Conservation (phyloP, 2,888 invertebrate genomes). For the Laspeyria flexula region DNA sequence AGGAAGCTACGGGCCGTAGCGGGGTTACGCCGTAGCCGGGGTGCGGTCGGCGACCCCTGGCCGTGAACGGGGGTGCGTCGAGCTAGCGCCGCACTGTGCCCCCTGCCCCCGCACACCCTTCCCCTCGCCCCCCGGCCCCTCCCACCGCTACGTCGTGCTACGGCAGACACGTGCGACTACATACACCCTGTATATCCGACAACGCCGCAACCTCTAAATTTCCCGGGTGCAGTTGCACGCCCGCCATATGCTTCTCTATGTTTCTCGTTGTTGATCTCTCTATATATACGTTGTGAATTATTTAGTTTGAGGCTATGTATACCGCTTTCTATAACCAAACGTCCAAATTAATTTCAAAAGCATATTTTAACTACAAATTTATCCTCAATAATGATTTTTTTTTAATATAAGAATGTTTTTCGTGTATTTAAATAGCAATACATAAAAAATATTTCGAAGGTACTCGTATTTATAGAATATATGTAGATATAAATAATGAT, state of each 20-base stretch:
- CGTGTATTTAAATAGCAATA: too few species aligned
- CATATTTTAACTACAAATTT: too few species aligned
- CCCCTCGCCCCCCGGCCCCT: conserved; percentile 33
- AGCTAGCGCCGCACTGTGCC: conserved; percentile 56
- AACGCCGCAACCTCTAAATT: conserved; percentile 23
- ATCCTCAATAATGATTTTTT: too few species aligned
- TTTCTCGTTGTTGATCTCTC: background rate
- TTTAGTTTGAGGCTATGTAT: background rate
- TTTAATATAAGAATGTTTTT: too few species aligned
- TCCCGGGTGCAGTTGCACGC: conserved; percentile 37
- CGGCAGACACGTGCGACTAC: conserved; percentile 63
- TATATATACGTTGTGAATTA: background rate
- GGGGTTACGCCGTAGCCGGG: conserved; percentile 81
- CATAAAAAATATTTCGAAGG: too few species aligned
- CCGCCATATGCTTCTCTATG: conserved; percentile 11
- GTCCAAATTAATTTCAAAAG: too few species aligned
- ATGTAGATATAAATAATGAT: background rate
- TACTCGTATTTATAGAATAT: too few species aligned
- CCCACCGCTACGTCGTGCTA: conserved; percentile 17
- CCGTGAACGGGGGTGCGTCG: conserved; percentile 83
- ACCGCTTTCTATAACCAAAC: background rate
- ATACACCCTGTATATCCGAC: conserved; percentile 39
- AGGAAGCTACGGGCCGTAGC: conserved; percentile 79
- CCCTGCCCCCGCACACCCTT: conserved; percentile 21
- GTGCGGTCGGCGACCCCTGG: conserved; percentile 85